Evolutionary conservation across 1,140 invertebrate species (phyloP).

Genomic region (Parasteatoda tepidariorum): DNA sequence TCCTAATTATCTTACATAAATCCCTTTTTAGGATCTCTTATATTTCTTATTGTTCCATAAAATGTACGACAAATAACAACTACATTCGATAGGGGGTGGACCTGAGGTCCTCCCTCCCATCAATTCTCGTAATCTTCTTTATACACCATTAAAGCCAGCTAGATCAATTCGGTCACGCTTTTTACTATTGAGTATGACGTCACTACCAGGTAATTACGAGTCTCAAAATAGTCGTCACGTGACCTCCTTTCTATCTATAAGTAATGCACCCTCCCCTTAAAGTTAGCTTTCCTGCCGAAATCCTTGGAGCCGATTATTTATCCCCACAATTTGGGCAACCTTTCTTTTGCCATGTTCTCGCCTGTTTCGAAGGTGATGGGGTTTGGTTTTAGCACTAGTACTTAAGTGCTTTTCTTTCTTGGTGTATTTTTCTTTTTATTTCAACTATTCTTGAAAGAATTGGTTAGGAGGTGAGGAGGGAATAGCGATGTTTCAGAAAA

Average conservation of each 20-base stretch:
- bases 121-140: conserved; percentile 29
- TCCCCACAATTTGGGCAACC: neutral
- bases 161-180: conserved; percentile 38
- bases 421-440: neutral
- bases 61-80: neutral
- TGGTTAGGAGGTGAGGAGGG: neutral
- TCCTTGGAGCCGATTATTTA: neutral
- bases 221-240: conserved; percentile 38
- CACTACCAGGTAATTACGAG: conserved; percentile 36
- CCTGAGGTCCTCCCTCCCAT: neutral
- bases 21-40: conserved; percentile 1
- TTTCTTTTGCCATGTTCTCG: neutral
- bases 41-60: conserved; percentile 19
- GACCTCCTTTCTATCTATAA: conserved; percentile 36
- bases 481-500: neutral
- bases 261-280: conserved; percentile 12
- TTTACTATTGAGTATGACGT: conserved; percentile 44
- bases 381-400: neutral
- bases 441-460: too few relatives aligned
- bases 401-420: neutral
- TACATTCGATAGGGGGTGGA: neutral
- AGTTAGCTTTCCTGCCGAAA: neutral
- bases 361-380: neutral
- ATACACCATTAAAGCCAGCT: conserved; percentile 1
- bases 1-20: neutral